phyloP scores from a whole-genome alignment of 2,113 vertebrate species.

The Leptodactylus fuscus region DNA sequence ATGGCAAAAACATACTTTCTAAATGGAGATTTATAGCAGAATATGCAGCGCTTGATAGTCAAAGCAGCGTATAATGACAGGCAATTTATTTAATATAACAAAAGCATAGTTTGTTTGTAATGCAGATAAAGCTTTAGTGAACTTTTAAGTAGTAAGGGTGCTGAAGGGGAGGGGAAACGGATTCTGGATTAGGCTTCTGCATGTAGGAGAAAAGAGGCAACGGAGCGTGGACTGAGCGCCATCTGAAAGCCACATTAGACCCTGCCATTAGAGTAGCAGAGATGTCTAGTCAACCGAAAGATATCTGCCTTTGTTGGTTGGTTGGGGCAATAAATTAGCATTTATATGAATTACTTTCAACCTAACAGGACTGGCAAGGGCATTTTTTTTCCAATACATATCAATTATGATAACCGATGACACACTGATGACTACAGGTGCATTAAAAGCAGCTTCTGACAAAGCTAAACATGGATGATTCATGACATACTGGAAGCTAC shows the following conservation, averaged over 20 bases:
- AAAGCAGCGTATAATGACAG: not conserved
- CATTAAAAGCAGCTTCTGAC: not conserved
- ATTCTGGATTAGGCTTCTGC: not conserved
- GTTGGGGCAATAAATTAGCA: constrained; percentile 42
- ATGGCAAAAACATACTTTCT: not conserved
- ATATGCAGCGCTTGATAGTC: not conserved
- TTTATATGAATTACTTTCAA: constrained; percentile 59
- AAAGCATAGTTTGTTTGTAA: constrained; percentile 2
- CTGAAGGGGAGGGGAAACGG: too few relatives aligned
- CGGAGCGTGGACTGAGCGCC: constrained; percentile 37
- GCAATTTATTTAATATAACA: not conserved
- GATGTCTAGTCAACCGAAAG: constrained; percentile 53
- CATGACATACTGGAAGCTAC: too few relatives aligned
- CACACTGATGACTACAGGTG: not conserved
- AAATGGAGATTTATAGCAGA: not conserved
- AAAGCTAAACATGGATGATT: too few relatives aligned
- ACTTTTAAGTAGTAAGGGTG: constrained; percentile 1
- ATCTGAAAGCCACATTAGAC: constrained; percentile 61
- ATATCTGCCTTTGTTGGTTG: constrained; percentile 48
- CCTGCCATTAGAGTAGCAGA: constrained; percentile 53
- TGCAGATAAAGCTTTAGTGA: not conserved
- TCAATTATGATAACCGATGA: not conserved
- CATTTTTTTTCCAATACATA: not conserved
- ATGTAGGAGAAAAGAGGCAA: constrained; percentile 57
- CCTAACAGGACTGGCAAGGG: constrained; percentile 46